Evolutionary conservation across 2,113 vertebrate species (phyloP), one percentile per base, ranked within the genome.

Genomic region (Procavia capensis): DNA sequence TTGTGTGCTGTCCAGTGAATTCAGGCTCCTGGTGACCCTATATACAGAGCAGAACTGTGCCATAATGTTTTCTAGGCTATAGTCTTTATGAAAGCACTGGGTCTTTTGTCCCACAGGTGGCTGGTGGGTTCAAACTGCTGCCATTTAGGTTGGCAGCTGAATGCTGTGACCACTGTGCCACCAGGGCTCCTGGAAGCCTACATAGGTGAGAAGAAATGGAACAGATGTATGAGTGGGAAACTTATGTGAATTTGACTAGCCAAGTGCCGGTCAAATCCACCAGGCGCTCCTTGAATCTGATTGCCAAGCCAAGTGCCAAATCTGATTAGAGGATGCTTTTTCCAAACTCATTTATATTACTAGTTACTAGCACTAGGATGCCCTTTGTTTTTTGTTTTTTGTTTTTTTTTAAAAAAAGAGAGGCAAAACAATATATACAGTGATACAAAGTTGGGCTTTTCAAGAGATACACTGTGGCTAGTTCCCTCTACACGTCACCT

Each of bases 351-450:
- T 59, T 43, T 70, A 4, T 41, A 72, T 66, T 74, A 87, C n/a
- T 36, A 6, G 3, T 6, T 87, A 64, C 7, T 39, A 78, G 76
- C 45, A 50, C 25, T 80, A 85, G 61, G 5, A 88, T 74, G 27
- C 47, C 68, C n/a, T n/a, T n/a, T n/a, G n/a, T n/a, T n/a, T n/a
- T n/a, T n/a, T n/a, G n/a, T n/a, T n/a, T n/a, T n/a, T n/a, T n/a
- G n/a, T n/a, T n/a, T n/a, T n/a, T n/a, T n/a, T n/a, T n/a, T n/a
- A 34, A 93, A 93, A 78, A 34, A 93, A 93, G 78, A 79, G 11
- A 81, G 34, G 8, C 0, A 59, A 87, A 66, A 45, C 2, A 41
- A 25, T 61, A 41, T 59, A 41, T 94, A 54, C 50, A 91, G 70
- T 45, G 16, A 83, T 50, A 20, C 2, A 54, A 39, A 87, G 1